phyloP scores from a whole-genome alignment of 2,797 vertebrate species.

The Sebastes elongatus region DNA sequence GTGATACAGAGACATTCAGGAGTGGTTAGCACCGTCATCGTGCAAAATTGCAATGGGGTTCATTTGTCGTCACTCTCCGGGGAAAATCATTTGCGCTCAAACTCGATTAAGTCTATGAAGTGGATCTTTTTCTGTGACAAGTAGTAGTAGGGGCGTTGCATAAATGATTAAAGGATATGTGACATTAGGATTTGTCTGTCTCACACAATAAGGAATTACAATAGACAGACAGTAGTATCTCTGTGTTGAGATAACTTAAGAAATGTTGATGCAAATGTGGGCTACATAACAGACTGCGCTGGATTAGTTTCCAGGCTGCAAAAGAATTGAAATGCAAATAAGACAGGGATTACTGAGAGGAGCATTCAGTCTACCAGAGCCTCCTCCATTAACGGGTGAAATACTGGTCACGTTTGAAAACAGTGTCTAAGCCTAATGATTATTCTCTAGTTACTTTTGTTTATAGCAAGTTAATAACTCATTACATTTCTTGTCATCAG shows the following conservation, averaged over 20 bases:
- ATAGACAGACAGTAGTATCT: slow-evolving; percentile 57
- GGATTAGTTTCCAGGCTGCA: slow-evolving; percentile 77
- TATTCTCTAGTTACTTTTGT: slow-evolving; percentile 50
- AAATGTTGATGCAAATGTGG: slow-evolving; percentile 71
- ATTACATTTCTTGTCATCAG: slow-evolving; percentile 23
- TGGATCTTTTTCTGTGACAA: slow-evolving; percentile 11
- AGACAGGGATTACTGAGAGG: slow-evolving; percentile 82
- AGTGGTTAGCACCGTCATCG: slow-evolving; percentile 21
- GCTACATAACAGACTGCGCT: slow-evolving; percentile 70
- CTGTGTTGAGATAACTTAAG: slow-evolving; percentile 59
- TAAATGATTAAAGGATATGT: slow-evolving; percentile 33
- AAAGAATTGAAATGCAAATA: slow-evolving; percentile 87
- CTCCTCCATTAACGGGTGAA: slow-evolving; percentile 74
- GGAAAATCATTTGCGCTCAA: slow-evolving; percentile 28
- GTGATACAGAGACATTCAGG: slow-evolving; percentile 36
- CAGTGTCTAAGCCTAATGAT: slow-evolving; percentile 53
- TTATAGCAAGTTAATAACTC: slow-evolving; percentile 42
- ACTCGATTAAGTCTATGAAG: slow-evolving; percentile 4
- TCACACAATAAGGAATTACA: slow-evolving; percentile 61
- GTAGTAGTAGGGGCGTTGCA: slow-evolving; percentile 12
- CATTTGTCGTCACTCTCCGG: slow-evolving; percentile 17
- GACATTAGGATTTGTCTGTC: slow-evolving; percentile 55
- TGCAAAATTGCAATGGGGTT: slow-evolving; percentile 29
- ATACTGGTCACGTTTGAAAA: slow-evolving; percentile 65
- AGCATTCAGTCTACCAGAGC: slow-evolving; percentile 76